These are phyloP conservation scores for Ophioninae sp. DNA, from an alignment of 2,888 invertebrate species.

Conservation along the genomic window DNA sequence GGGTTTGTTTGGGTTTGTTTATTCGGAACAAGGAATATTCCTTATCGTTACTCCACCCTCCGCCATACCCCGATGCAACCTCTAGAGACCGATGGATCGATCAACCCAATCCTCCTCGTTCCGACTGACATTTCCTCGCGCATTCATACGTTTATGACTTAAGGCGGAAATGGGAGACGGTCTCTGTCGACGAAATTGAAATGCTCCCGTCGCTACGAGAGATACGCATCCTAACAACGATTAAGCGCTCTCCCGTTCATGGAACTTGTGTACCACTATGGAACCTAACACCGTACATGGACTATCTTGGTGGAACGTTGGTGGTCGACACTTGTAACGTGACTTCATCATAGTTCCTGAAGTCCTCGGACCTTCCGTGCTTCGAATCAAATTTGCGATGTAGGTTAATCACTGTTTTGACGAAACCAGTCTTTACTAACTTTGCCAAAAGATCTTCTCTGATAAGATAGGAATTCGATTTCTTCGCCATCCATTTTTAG, in stretches of 20 bases:
- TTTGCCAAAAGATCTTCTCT: background rate
- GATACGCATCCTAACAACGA: background rate
- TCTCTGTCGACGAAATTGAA: conserved; percentile 13
- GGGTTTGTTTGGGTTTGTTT: too few relatives aligned
- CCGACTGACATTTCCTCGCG: background rate
- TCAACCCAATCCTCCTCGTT: conserved; percentile 5
- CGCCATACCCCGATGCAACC: background rate
- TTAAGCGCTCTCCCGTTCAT: background rate
- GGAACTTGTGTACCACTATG: background rate
- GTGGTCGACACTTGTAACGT: background rate
- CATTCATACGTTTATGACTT: conserved; percentile 10
- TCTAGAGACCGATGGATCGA: conserved; percentile 7
- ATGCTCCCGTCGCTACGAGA: background rate
- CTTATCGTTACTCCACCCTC: conserved; percentile 3
- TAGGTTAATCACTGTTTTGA: background rate
- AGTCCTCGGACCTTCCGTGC: conserved; percentile 9
- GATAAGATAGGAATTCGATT: background rate
- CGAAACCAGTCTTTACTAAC: background rate
- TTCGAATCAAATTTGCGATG: background rate
- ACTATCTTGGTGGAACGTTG: background rate
- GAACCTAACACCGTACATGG: background rate
- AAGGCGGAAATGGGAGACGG: background rate
- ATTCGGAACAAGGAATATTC: too few relatives aligned
- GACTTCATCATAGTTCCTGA: conserved; percentile 23
- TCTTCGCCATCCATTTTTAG: background rate